Evolutionary conservation across 2,888 invertebrate genomes (phyloP).

Genomic region (Microchrysa polita): DNA sequence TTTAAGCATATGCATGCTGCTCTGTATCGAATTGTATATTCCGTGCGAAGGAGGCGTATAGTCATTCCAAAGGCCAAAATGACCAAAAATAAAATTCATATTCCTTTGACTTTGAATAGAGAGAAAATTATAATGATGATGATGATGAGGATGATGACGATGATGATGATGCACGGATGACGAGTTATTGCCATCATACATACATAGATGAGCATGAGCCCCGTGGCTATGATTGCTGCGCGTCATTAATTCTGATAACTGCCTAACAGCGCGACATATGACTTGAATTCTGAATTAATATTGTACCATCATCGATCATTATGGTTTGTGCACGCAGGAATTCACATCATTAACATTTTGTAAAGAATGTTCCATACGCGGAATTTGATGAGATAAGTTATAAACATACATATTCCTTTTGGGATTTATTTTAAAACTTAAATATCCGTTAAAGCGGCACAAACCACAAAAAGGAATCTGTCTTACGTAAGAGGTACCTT

Average conservation of each 20-base stretch:
- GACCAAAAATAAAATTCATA: constrained; percentile 32
- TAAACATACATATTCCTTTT: no score
- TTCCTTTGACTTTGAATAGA: background rate
- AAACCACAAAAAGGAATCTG: no score
- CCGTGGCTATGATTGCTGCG: constrained; percentile 7
- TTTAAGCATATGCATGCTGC: no score
- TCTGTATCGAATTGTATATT: background rate
- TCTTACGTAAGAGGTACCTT: no score
- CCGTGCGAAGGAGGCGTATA: background rate
- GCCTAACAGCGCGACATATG: background rate
- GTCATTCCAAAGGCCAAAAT: background rate
- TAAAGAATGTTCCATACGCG: constrained; percentile 22
- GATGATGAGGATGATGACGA: background rate
- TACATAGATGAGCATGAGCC: no score
- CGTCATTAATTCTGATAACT: constrained; percentile 42
- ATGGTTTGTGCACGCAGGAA: background rate
- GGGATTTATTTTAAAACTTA: no score
- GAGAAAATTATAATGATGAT: background rate
- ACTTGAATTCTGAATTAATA: constrained; percentile 26
- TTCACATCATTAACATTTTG: constrained; percentile 31
- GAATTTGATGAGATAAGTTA: no score
- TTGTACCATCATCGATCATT: constrained; percentile 28
- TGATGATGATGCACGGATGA: constrained; percentile 13
- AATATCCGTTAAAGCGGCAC: no score
- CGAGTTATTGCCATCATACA: constrained; percentile 13